phyloP scores from a whole-genome alignment of 2,888 invertebrate genomes.

The Neuroscelio doddi region DNA sequence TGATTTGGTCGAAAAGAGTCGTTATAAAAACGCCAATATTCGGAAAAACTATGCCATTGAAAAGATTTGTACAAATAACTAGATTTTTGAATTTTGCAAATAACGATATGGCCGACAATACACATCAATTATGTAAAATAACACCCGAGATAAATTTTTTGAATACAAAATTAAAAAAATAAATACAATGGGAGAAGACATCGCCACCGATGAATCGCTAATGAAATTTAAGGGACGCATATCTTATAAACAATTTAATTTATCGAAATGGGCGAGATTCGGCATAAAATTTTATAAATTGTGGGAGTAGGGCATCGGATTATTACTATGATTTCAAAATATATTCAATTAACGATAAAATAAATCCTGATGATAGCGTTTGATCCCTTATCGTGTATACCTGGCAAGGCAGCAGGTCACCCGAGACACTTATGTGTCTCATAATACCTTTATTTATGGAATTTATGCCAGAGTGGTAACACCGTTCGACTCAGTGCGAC shows the following conservation, averaged over 20 bases:
- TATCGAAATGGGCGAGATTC: conserved; percentile 54
- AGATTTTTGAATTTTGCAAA: conserved; percentile 43
- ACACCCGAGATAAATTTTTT: conserved; percentile 31
- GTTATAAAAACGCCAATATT: conserved; percentile 50
- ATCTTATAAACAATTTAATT: conserved; percentile 54
- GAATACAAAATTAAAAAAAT: conserved; percentile 39
- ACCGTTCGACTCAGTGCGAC: too few species aligned
- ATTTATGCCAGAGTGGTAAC: too few species aligned
- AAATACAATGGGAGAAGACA: conserved; percentile 39
- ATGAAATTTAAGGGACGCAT: conserved; percentile 53
- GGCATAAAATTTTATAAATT: conserved; percentile 55
- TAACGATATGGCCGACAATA: conserved; percentile 23
- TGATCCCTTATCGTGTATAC: too few species aligned
- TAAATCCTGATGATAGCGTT: not conserved
- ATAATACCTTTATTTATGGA: too few species aligned
- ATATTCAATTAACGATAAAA: conserved; percentile 39
- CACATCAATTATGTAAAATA: conserved; percentile 1
- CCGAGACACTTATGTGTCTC: too few species aligned
- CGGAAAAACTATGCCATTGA: conserved; percentile 27
- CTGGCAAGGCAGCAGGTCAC: too few species aligned
- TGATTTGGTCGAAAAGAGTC: conserved; percentile 45
- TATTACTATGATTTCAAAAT: conserved; percentile 44
- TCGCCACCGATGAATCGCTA: conserved; percentile 50
- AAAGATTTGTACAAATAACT: conserved; percentile 37
- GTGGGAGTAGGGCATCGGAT: conserved; percentile 48